Percentiles rank a stretch among this genome's conserved stretches.
These are phyloP conservation scores for Drosophila ezoana DNA, from an alignment of 2,888 invertebrate species.

Conservation along the genomic window DNA sequence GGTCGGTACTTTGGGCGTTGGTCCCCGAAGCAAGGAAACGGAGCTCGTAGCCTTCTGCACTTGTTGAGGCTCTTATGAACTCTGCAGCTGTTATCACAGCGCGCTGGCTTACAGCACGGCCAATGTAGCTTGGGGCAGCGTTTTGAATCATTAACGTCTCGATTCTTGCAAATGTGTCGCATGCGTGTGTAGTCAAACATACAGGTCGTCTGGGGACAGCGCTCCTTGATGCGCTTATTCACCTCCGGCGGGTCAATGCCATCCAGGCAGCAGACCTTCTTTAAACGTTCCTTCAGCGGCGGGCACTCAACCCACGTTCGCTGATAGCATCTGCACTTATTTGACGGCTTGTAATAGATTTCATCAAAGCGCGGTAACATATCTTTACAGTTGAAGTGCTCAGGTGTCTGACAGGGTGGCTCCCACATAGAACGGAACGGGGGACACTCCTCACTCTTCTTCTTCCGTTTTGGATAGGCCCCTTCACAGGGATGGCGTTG, in stretches of 20 bases:
- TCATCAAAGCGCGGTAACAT: constrained; percentile 62
- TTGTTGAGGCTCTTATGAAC: fast-evolving
- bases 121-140: constrained; percentile 36
- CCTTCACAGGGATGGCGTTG: constrained; percentile 16
- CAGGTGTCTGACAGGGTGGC: background rate
- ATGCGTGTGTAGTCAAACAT: constrained; percentile 31
- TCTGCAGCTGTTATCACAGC: constrained; percentile 33
- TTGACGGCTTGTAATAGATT: constrained; percentile 52
- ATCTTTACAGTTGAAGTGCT: constrained; percentile 34
- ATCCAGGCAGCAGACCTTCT: constrained; percentile 58
- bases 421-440: constrained; percentile 67
- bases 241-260: constrained; percentile 57
- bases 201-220: constrained; percentile 29
- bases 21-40: constrained; percentile 62
- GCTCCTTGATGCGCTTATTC: constrained; percentile 18
- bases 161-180: constrained; percentile 29
- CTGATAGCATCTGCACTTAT: constrained; percentile 49
- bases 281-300: constrained; percentile 28
- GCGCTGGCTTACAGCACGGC: constrained; percentile 59
- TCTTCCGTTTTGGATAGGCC: background rate
- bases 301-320: constrained; percentile 79
- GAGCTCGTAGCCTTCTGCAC: constrained; percentile 52
- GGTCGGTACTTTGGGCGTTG: fast-evolving
- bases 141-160: background rate
- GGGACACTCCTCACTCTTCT: background rate